Conservation (phyloP, 1,140 invertebrate genomes). For the Drosophila paulistorum region DNA sequence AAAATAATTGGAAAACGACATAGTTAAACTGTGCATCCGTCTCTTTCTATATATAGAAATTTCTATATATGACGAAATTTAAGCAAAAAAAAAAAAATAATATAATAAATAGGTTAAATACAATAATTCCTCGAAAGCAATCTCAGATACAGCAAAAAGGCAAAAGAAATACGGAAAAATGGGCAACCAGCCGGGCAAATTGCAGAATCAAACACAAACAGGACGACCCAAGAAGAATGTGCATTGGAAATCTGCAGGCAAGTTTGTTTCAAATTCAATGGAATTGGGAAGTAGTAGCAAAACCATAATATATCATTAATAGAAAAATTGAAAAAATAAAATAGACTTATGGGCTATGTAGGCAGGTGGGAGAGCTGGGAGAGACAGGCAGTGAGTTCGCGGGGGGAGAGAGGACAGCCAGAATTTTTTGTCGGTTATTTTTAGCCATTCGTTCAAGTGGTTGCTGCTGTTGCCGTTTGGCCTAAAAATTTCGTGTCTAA, state of each 20-base stretch:
- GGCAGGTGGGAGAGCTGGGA: constrained; percentile 59
- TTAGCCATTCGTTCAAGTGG: constrained; percentile 79
- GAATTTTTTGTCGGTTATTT: constrained; percentile 67
- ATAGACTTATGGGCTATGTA: constrained; percentile 48
- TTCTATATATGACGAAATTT: constrained; percentile 63
- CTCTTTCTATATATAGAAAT: constrained; percentile 67
- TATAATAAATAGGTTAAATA: constrained; percentile 78
- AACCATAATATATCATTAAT: background rate
- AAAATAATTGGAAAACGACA: constrained; percentile 45
- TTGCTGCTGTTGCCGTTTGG: constrained; percentile 74
- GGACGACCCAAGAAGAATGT: constrained; percentile 87
- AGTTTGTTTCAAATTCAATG: constrained; percentile 22
- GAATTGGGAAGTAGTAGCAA: background rate
- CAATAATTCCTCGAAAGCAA: constrained; percentile 41
- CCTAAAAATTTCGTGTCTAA: constrained; percentile 51
- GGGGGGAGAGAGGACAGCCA: constrained; percentile 63
- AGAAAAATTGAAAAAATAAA: constrained; percentile 20
- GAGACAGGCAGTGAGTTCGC: constrained; percentile 26
- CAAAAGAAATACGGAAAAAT: constrained; percentile 33
- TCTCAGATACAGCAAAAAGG: background rate
- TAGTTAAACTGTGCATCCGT: constrained; percentile 49
- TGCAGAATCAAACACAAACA: constrained; percentile 68
- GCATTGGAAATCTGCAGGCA: constrained; percentile 89
- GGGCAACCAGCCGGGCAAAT: constrained; percentile 82
- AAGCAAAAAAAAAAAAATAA: constrained; percentile 63